Evolutionary conservation across 2,797 vertebrate species (phyloP).

Genomic region (Molossus molossus): DNA sequence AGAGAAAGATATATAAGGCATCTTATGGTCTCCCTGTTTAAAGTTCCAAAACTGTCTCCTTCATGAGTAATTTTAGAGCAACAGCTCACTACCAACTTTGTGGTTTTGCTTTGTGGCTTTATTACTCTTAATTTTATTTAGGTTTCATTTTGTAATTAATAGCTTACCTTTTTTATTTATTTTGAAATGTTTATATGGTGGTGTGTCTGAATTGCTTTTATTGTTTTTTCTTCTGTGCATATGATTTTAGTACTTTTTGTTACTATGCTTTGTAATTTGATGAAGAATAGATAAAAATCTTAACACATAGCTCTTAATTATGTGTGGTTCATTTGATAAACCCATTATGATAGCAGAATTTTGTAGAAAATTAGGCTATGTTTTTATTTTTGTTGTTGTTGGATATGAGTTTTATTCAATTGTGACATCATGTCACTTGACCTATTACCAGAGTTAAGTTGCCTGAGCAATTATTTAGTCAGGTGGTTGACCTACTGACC

Average conservation of each 20-base stretch:
- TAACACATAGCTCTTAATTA: neutral
- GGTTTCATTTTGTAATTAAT: constrained; percentile 51
- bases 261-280: constrained; percentile 52
- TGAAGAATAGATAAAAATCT: constrained; percentile 34
- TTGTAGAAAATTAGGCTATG: neutral
- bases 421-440: neutral
- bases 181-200: neutral
- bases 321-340: constrained; percentile 2
- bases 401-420: neutral
- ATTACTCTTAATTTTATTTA: neutral
- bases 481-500: neutral
- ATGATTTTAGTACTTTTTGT: neutral
- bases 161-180: constrained; percentile 27
- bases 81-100: neutral
- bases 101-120: constrained; percentile 58
- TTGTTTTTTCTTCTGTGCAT: constrained; percentile 14
- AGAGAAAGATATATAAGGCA: constrained; percentile 18
- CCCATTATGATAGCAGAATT: neutral
- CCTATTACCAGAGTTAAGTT: constrained; percentile 32
- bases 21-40: constrained; percentile 8
- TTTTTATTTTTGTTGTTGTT: neutral
- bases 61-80: constrained; percentile 27
- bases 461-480: neutral
- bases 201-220: constrained; percentile 14
- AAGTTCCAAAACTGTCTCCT: neutral